These are phyloP conservation scores for Oncorhynchus masou DNA, from an alignment of 2,113 vertebrate genomes.

Conservation along the genomic window DNA sequence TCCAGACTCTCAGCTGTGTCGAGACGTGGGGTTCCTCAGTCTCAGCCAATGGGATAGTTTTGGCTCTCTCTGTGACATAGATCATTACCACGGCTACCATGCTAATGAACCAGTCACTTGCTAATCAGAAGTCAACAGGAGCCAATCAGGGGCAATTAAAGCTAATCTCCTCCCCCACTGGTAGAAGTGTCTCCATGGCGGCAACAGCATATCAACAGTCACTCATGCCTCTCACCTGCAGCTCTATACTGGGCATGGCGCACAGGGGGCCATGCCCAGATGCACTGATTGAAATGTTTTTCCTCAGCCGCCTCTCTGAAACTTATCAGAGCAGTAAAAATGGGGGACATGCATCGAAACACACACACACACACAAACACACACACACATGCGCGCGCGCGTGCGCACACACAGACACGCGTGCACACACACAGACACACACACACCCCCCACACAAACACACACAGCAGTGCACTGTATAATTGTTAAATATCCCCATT, in stretches of 20 bases:
- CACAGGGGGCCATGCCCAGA: constrained; percentile 23
- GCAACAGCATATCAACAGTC: constrained; percentile 44
- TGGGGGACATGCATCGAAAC: neutral
- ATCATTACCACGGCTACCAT: constrained; percentile 36
- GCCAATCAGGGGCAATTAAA: constrained; percentile 75
- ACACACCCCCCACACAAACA: no score
- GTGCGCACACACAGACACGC: neutral
- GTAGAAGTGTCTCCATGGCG: constrained; percentile 49
- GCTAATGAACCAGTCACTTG: constrained; percentile 62
- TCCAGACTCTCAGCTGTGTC: neutral
- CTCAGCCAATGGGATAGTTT: constrained; percentile 27
- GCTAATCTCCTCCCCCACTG: constrained; percentile 62
- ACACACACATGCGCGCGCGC: neutral
- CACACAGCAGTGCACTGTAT: neutral
- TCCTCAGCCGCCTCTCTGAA: neutral
- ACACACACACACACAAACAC: neutral
- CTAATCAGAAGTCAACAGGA: constrained; percentile 73
- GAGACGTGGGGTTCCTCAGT: neutral
- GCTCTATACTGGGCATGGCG: constrained; percentile 26
- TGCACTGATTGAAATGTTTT: constrained; percentile 14
- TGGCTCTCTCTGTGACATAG: constrained; percentile 48
- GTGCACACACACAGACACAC: neutral
- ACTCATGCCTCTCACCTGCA: constrained; percentile 18
- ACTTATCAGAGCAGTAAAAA: neutral
- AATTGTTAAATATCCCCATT: neutral